Conservation (phyloP, 2,888 invertebrate genomes). For the Ptilodon capucinus region DNA sequence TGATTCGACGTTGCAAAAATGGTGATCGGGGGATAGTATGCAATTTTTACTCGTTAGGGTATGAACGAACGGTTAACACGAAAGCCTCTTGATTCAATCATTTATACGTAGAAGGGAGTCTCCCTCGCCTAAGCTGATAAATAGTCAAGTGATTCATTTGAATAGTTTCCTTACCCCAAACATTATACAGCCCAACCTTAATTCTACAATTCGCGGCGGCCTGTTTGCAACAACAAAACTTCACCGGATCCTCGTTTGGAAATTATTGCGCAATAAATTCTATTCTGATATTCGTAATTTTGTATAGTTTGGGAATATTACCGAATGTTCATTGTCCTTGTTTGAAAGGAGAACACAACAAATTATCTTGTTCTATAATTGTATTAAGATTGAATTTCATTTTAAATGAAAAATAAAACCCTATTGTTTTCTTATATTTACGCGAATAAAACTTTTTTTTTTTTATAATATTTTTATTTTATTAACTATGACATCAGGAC, state of each 20-base stretch:
- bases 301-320: constrained; percentile 6
- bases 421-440: too few species aligned
- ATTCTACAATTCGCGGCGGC: background rate
- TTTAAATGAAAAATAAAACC: too few species aligned
- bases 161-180: constrained; percentile 31
- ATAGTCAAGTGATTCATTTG: constrained; percentile 30
- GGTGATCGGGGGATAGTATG: too few species aligned
- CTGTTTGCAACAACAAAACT: constrained; percentile 6
- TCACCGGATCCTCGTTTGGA: constrained; percentile 19
- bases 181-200: constrained; percentile 7
- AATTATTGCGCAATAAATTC: constrained; percentile 35
- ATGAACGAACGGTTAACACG: too few species aligned
- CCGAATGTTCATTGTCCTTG: background rate
- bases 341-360: background rate
- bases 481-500: too few species aligned
- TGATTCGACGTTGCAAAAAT: too few species aligned
- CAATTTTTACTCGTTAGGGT: too few species aligned
- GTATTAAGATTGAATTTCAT: too few species aligned
- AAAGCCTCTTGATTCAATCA: background rate
- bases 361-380: too few species aligned
- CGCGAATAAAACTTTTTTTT: too few species aligned
- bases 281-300: constrained; percentile 28
- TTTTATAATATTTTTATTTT: too few species aligned
- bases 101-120: background rate
- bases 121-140: constrained; percentile 15